phyloP scores from a whole-genome alignment of 1,140 invertebrate genomes.

The Eurytemora carolleeae region DNA sequence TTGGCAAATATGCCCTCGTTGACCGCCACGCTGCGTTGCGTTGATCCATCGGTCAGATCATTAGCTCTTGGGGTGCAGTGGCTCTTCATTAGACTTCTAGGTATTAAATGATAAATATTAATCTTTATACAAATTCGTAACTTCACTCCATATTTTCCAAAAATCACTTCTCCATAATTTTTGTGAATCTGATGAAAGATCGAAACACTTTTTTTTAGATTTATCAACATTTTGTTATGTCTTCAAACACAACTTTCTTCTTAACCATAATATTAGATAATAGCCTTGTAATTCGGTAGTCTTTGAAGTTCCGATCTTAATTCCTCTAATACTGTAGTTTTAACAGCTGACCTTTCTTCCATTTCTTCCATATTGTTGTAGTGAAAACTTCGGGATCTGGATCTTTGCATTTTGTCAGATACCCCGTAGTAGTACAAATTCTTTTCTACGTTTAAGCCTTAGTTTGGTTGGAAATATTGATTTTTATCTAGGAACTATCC shows the following conservation, averaged over 20 bases:
- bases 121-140: neutral
- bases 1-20: conserved; percentile 8
- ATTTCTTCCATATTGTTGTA: no score
- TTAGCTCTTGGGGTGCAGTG: conserved; percentile 9
- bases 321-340: neutral
- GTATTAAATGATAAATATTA: neutral
- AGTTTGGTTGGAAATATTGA: neutral
- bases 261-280: neutral
- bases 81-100: conserved; percentile 1
- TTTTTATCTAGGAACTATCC: neutral
- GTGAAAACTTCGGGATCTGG: no score
- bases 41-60: conserved; percentile 1
- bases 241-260: neutral
- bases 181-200: neutral
- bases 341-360: no score
- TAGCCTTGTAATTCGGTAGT: neutral
- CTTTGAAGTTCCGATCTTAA: neutral
- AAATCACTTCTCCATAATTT: no score
- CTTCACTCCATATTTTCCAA: no score
- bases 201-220: neutral
- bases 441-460: no score
- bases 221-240: neutral
- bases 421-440: neutral
- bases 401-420: neutral
- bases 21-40: conserved; percentile 6